Percentiles rank a stretch among this genome's conserved stretches.
phyloP scores from a whole-genome alignment of 2,113 vertebrate genomes.

The Gavialis gangeticus region DNA sequence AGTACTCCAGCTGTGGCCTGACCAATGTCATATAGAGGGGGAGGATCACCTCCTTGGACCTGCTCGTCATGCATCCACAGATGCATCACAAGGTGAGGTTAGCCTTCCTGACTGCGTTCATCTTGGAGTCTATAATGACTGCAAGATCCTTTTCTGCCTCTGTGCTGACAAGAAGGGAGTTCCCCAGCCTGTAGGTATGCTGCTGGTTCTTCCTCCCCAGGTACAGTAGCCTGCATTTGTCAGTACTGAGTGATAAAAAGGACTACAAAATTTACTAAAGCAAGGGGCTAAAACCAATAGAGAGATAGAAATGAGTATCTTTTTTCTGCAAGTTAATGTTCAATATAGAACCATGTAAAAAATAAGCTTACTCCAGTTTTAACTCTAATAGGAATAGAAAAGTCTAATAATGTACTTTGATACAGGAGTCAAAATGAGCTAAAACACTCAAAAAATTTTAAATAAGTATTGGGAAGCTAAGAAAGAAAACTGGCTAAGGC shows the following conservation, averaged over 20 bases:
- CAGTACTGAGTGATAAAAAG: neutral
- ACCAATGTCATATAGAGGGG: too few relatives aligned
- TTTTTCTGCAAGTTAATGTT: neutral
- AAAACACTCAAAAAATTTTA: neutral
- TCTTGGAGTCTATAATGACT: too few relatives aligned
- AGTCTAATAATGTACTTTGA: neutral
- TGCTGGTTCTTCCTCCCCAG: too few relatives aligned
- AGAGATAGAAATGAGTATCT: neutral
- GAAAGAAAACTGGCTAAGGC: neutral
- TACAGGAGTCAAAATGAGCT: neutral
- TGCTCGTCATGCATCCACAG: too few relatives aligned
- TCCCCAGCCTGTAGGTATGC: too few relatives aligned
- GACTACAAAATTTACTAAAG: neutral
- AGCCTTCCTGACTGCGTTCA: too few relatives aligned
- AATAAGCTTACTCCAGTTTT: neutral
- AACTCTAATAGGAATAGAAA: neutral
- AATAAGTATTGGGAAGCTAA: neutral
- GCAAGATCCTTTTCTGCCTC: too few relatives aligned
- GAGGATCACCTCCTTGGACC: too few relatives aligned
- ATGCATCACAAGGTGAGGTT: too few relatives aligned
- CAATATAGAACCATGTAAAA: accelerated
- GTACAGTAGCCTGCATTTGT: too few relatives aligned
- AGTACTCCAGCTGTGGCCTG: too few relatives aligned
- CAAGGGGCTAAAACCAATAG: neutral
- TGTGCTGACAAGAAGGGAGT: too few relatives aligned